These are phyloP conservation scores for Bryconaethiops microstoma DNA, from an alignment of 2,797 vertebrate genomes.

Conservation along the genomic window DNA sequence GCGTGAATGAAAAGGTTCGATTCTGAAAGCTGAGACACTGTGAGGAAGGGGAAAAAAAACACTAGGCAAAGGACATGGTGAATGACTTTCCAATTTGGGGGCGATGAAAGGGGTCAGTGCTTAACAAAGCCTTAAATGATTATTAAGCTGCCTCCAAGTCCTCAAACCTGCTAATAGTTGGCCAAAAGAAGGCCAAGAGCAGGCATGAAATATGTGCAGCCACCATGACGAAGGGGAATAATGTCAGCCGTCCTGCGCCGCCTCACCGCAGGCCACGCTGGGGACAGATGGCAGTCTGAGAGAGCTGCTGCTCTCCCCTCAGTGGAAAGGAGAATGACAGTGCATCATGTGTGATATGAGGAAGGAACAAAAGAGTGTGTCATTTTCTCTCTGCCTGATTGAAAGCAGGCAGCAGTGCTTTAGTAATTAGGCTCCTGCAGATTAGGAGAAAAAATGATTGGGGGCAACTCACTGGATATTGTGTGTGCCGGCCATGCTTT, in stretches of 20 bases:
- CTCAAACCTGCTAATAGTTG: conserved; percentile 69
- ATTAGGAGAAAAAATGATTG: conserved; percentile 57
- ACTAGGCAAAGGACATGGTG: conserved; percentile 49
- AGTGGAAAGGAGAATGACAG: conserved; percentile 64
- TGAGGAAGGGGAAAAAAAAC: conserved; percentile 28
- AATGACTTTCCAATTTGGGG: conserved; percentile 52
- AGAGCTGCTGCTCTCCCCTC: conserved; percentile 59
- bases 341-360: conserved; percentile 67
- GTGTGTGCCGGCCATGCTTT: conserved; percentile 43
- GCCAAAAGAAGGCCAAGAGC: conserved; percentile 71
- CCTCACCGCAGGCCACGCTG: conserved; percentile 64
- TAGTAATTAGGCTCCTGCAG: conserved; percentile 62
- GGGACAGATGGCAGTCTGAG: conserved; percentile 76
- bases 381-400: conserved; percentile 63
- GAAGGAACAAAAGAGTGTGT: conserved; percentile 66
- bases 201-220: conserved; percentile 80
- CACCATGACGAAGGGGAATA: conserved; percentile 77
- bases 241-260: conserved; percentile 63
- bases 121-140: conserved; percentile 72
- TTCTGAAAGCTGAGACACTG: conserved; percentile 48
- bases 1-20: conserved; percentile 44
- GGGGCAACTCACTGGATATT: conserved; percentile 46
- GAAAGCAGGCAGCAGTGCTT: conserved; percentile 63
- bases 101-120: conserved; percentile 57
- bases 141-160: conserved; percentile 58